Percentiles rank a stretch among this genome's conserved stretches.
phyloP scores from a whole-genome alignment of 1,140 invertebrate genomes.

The Tribolium castaneum region DNA sequence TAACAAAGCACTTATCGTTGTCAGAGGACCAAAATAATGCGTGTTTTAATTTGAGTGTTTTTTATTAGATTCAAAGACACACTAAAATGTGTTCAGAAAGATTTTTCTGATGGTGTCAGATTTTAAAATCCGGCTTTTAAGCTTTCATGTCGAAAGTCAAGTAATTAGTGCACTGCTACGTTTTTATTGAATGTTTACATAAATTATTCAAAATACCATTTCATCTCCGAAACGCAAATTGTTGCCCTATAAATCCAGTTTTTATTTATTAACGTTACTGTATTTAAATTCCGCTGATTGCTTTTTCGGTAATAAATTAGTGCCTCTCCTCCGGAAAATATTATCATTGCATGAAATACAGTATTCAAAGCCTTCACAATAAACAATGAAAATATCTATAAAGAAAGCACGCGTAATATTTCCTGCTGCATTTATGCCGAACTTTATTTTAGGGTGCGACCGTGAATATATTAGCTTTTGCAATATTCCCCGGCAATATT shows the following conservation, averaged over 20 bases:
- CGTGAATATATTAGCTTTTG: slow-evolving; percentile 42
- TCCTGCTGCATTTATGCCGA: slow-evolving; percentile 43
- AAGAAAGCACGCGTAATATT: slow-evolving; percentile 41
- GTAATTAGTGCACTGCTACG: slow-evolving; percentile 37
- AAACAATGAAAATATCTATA: slow-evolving; percentile 44
- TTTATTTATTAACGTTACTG: not conserved
- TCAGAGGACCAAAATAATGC: slow-evolving; percentile 39
- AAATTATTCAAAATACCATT: slow-evolving; percentile 31
- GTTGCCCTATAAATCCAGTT: not conserved
- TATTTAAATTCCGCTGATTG: not conserved
- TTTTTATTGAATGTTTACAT: slow-evolving; percentile 35
- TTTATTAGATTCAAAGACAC: slow-evolving; percentile 24
- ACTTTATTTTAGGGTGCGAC: slow-evolving; percentile 42
- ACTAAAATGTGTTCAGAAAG: slow-evolving; percentile 24
- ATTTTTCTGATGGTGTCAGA: slow-evolving; percentile 29
- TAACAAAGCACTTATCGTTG: slow-evolving; percentile 41
- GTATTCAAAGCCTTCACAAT: slow-evolving; percentile 39
- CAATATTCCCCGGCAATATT: slow-evolving; percentile 33
- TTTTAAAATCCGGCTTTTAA: slow-evolving; percentile 40
- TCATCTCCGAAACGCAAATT: not conserved
- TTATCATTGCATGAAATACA: slow-evolving; percentile 39
- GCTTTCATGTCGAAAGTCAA: slow-evolving; percentile 30
- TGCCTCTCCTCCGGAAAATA: not conserved
- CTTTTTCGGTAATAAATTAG: too few species aligned
- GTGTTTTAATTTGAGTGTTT: slow-evolving; percentile 38